Conservation (phyloP, 2,888 invertebrate genomes). For the Ormyrus labotus region DNA sequence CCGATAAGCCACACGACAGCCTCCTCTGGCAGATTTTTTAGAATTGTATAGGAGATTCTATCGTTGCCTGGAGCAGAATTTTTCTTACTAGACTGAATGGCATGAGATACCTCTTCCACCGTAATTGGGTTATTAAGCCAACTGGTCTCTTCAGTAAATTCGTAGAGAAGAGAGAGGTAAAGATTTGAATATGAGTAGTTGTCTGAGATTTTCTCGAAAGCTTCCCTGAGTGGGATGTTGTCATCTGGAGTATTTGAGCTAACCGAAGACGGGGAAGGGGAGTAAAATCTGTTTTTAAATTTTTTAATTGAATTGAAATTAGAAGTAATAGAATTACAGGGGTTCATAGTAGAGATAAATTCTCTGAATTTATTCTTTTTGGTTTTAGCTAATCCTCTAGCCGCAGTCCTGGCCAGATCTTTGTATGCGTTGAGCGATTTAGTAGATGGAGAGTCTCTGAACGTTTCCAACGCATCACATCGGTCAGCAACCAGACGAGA, state of each 20-base stretch:
- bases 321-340: not conserved
- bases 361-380: not conserved
- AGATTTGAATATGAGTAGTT: not conserved
- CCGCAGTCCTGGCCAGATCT: not conserved
- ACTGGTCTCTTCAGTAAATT: no score
- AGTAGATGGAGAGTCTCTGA: not conserved
- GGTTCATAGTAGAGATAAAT: not conserved
- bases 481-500: not conserved
- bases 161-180: not conserved
- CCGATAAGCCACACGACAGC: not conserved
- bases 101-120: not conserved
- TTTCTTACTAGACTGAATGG: not conserved
- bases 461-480: not conserved
- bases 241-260: not conserved
- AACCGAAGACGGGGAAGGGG: not conserved
- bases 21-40: not conserved
- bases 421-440: not conserved
- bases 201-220: not conserved
- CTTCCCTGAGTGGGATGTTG: not conserved
- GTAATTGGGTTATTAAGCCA: not conserved
- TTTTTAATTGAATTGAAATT: not conserved
- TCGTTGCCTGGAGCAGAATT: not conserved
- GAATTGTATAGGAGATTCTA: not conserved
- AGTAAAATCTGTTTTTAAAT: not conserved
- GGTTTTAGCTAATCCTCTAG: not conserved